phyloP scores from a whole-genome alignment of 2,113 vertebrate genomes.

The Lasiurus borealis region DNA sequence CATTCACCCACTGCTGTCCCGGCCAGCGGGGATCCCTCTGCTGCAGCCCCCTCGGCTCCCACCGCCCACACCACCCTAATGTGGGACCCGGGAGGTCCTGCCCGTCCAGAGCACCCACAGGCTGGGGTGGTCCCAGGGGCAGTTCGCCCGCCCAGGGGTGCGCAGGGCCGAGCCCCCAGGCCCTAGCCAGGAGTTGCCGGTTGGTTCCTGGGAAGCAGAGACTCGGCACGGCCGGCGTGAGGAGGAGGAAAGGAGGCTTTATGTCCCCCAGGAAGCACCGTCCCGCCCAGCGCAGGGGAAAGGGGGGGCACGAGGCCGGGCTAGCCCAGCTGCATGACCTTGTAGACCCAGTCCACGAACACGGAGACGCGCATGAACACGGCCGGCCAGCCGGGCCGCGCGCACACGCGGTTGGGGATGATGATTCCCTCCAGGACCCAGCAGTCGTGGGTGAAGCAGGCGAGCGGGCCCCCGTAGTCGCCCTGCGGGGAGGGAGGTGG shows the following conservation, averaged over 20 bases:
- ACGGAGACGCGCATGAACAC: conserved; percentile 95
- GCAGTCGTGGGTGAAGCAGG: conserved; percentile 95
- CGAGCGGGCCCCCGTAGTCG: conserved; percentile 96
- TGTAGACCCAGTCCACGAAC: conserved; percentile 98
- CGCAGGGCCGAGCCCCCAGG: neutral
- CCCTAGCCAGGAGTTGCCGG: neutral
- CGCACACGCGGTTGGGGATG: conserved; percentile 95
- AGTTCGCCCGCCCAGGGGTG: neutral
- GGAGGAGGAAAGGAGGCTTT: conserved; percentile 57
- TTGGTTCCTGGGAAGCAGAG: conserved; percentile 21
- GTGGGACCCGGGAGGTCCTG: neutral
- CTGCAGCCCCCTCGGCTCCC: neutral
- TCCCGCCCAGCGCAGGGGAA: neutral
- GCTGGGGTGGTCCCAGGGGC: neutral
- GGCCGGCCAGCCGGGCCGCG: conserved; percentile 92
- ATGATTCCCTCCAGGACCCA: conserved; percentile 98
- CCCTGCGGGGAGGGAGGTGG: conserved; percentile 85
- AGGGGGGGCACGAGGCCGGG: neutral
- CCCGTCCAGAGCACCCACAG: neutral
- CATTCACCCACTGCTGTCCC: neutral
- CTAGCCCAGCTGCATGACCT: conserved; percentile 94
- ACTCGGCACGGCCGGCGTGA: neutral
- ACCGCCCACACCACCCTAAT: neutral
- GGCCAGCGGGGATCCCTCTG: neutral
- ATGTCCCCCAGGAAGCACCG: conserved; percentile 11